Conservation (phyloP, 2,113 vertebrate species). For the Rhynchomys soricoides region DNA sequence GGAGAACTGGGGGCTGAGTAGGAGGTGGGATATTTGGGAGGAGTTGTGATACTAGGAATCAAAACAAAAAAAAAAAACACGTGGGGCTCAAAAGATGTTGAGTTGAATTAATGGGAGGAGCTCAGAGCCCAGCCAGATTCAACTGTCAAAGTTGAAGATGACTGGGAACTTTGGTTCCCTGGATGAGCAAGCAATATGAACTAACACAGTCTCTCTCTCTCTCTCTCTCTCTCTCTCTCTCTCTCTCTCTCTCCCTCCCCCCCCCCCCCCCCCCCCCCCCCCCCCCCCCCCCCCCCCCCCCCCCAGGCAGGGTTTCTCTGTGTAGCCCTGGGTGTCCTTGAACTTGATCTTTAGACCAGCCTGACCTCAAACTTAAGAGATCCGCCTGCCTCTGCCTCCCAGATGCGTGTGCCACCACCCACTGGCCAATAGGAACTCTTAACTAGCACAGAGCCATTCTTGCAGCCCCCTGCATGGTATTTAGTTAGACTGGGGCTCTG, state of each 20-base stretch:
- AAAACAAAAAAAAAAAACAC: neutral
- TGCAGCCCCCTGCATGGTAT: neutral
- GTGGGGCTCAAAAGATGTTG: neutral
- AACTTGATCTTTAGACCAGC: neutral
- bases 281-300: no score
- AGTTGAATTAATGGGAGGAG: neutral
- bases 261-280: no score
- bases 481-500: neutral
- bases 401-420: accelerated
- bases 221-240: no score
- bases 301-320: neutral
- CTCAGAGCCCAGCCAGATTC: neutral
- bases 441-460: neutral
- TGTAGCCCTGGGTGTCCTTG: neutral
- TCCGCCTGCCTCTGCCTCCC: neutral
- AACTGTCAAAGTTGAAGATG: neutral
- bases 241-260: neutral
- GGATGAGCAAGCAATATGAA: neutral
- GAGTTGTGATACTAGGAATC: slow-evolving; percentile 9
- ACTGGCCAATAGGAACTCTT: neutral
- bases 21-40: neutral
- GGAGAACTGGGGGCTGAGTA: neutral
- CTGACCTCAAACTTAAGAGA: neutral
- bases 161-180: neutral
- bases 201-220: neutral